Evolutionary conservation across 1,140 invertebrate genomes (phyloP), one percentile per base, ranked within the genome.

Genomic region (Harlomillsia oculata): DNA sequence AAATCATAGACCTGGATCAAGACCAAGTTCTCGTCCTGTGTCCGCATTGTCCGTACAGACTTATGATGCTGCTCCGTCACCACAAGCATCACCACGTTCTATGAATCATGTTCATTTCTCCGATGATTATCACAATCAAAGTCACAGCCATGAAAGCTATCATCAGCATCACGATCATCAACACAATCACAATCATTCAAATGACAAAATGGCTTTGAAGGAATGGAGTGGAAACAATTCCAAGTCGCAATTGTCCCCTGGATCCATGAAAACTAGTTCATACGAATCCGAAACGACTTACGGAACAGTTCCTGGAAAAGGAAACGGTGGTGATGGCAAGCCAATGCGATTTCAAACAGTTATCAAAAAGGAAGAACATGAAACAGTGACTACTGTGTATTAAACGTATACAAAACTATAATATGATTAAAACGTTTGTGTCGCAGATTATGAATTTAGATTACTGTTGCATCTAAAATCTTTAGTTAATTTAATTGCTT

Each of bases 301-400:
- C 16, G 18, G 13, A 28, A 21, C 36, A 2, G 16, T 28, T 14
- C 20, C 37, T 39, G 54, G 51, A 40, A 62, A 62, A 46, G 57
- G 57, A 32, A 55, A 55, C 2, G 60, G 57, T 20, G 59, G 43
- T 3, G n/a, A 39, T 21, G 14, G 32, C 5, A 57, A 49, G 52
- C 49, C 40, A 36, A 49, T 60, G 30, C 55, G 55, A 46, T 62
- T 62, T 46, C 44, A 57, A 45, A 52, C 34, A 11, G 39, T 52
- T 20, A 51, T 62, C 16, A 57, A 46, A 6, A 57, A 58, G 46
- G 37, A 52, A 26, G 60, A 62, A 29, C 52, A 50, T 55, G 39
- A 62, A 57, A 23, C 54, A 14, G 39, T 48, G 20, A 43, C 54
- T 5, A 57, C 50, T 16, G 32, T 41, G 26, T 57, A 48, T 43